Evolutionary conservation across 2,888 invertebrate genomes (phyloP), one percentile per base, ranked within the genome.

Genomic region (Emmelina monodactyla): DNA sequence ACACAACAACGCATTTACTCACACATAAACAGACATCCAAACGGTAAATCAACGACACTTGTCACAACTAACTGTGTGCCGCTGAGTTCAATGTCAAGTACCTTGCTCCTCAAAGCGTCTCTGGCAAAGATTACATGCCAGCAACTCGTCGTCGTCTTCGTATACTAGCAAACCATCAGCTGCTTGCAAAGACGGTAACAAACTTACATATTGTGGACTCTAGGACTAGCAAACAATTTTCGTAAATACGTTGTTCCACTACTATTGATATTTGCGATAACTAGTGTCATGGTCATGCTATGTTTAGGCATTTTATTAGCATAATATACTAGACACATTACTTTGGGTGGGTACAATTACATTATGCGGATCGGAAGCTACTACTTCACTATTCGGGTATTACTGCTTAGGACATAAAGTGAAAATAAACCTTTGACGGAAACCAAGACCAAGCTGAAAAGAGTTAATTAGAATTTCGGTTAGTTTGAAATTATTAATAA

Each of bases 21-120:
- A 76, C 78, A 79, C 79, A 79, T 75, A 78, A 76, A 76, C 75
- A 62, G 62, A 63, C 60, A 61, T 13, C 63, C 58, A 62, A 63
- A 53, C 41, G 61, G 56, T 60, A 65, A 69, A 66, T 62, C 65
- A 64, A 59, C 57, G 64, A 58, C 66, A 73, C 72, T 70, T 69
- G 67, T 66, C 61, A 53, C 53, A 55, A 58, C 56, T 56, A 61
- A n/a, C n/a, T n/a, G n/a, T 55, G 56, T 49, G 51, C 55, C 50
- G 53, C 66, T 68, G 62, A n/a, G 61, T 58, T 64, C 60, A 14
- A 56, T 59, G 65, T 68, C 58, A 68, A 75, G 83, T 87, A 87
- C 87, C 87, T 87, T 87, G 86, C 82, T 86, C 85, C 79, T 87
- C 87, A 85, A 87, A 87, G 69, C 87, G 85, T 82, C 87, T 86